Conservation (phyloP, 2,888 invertebrate species). For the Glyphotaelius pellucidus region DNA sequence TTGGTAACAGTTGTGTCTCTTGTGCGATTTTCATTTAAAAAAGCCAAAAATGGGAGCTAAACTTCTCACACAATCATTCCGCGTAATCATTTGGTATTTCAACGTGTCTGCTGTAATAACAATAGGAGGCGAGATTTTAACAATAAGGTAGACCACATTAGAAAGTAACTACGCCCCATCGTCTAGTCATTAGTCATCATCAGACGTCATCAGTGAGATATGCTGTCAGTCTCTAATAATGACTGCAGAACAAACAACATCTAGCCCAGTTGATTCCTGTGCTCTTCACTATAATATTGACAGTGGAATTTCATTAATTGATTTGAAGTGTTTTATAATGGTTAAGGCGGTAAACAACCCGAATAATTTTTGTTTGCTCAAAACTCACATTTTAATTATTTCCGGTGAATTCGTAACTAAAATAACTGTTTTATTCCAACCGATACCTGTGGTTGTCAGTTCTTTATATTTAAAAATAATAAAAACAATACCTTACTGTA, state of each 20-base stretch:
- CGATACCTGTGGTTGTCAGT: too few species aligned
- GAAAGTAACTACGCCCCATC: background rate
- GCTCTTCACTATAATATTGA: background rate
- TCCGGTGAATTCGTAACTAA: too few species aligned
- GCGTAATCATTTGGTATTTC: background rate
- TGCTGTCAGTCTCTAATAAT: background rate
- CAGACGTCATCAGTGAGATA: background rate
- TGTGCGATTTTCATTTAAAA: too few species aligned
- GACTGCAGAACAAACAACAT: background rate
- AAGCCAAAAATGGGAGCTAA: too few species aligned
- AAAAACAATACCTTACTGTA: too few species aligned
- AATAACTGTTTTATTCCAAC: too few species aligned
- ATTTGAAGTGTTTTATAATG: background rate
- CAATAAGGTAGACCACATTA: background rate
- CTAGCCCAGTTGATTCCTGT: background rate
- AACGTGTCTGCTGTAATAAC: background rate
- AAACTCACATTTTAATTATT: too few species aligned
- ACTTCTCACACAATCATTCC: background rate
- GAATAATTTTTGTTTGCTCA: too few species aligned
- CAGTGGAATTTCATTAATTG: background rate
- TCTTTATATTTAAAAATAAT: too few species aligned
- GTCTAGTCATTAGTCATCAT: background rate
- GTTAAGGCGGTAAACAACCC: too few species aligned
- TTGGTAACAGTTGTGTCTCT: too few species aligned
- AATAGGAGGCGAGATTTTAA: background rate